A percentile compares a stretch with the other conserved stretches of the same genome.
These are phyloP conservation scores for Lepidurus couesii DNA, from an alignment of 1,140 invertebrate genomes.

Conservation along the genomic window DNA sequence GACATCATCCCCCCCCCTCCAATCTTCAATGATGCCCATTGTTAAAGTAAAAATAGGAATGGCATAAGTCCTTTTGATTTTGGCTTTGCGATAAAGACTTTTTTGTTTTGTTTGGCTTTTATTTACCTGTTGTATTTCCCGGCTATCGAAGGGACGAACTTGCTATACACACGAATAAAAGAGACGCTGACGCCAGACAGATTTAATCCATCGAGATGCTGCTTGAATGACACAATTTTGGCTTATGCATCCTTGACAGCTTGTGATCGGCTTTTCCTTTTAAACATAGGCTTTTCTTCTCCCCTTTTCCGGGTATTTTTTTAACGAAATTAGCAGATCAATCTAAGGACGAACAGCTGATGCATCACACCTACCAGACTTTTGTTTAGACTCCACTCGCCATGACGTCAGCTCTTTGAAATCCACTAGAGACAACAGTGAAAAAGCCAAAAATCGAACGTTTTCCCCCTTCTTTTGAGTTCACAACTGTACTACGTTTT, in stretches of 20 bases:
- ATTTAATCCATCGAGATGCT: background rate
- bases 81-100: background rate
- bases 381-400: too few species aligned
- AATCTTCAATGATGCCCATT: constrained; percentile 2
- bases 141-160: background rate
- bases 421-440: too few species aligned
- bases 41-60: background rate
- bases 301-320: background rate
- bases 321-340: too few species aligned
- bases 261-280: background rate
- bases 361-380: too few species aligned
- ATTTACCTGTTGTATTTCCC: background rate
- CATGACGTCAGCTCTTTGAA: too few species aligned
- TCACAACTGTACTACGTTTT: too few species aligned
- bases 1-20: background rate
- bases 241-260: background rate
- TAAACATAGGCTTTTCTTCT: background rate
- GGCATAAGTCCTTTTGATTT: background rate
- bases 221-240: background rate
- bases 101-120: background rate
- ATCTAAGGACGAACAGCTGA: too few species aligned
- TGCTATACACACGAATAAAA: background rate
- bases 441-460: too few species aligned
- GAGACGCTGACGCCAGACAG: background rate
- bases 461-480: too few species aligned